Evolutionary conservation across 1,140 invertebrate genomes (phyloP).

Genomic region (Hyposmocoma kahamanoa): DNA sequence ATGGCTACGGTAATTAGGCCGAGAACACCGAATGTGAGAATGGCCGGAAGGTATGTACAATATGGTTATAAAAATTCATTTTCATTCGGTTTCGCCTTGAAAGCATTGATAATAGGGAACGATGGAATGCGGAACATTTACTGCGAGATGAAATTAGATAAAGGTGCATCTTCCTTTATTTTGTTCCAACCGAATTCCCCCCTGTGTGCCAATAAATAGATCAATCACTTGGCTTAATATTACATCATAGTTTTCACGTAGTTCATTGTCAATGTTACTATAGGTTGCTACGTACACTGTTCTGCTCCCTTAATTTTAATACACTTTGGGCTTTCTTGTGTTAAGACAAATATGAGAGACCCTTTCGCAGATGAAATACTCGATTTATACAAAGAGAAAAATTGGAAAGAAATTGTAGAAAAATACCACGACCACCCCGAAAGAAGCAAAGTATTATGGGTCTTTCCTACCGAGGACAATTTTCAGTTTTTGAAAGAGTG

Average conservation of each 20-base stretch:
- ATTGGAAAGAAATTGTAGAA: conserved; percentile 57
- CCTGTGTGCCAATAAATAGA: conserved; percentile 3
- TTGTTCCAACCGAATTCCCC: neutral
- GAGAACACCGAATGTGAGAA: too few relatives aligned
- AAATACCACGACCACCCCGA: conserved; percentile 48
- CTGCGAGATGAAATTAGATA: too few relatives aligned
- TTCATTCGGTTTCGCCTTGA: too few relatives aligned
- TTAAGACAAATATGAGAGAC: conserved; percentile 27
- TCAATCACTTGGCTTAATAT: conserved; percentile 2
- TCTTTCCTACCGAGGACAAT: conserved; percentile 63
- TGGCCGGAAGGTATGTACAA: too few relatives aligned
- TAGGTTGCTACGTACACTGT: too few relatives aligned
- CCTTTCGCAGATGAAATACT: conserved; percentile 32
- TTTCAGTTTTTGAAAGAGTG: conserved; percentile 43
- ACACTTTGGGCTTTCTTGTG: too few relatives aligned
- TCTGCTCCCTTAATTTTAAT: too few relatives aligned
- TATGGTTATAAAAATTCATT: too few relatives aligned
- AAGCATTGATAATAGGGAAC: too few relatives aligned
- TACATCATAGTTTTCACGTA: neutral
- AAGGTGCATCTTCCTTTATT: too few relatives aligned
- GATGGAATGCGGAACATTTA: too few relatives aligned
- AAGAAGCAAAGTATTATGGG: conserved; percentile 62
- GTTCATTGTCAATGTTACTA: conserved; percentile 4
- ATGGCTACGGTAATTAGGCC: too few relatives aligned
- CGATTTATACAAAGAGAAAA: conserved; percentile 35